Base-by-base conservation (phyloP, 2,888 invertebrate genomes). In the Drosophila putrida region DNA sequence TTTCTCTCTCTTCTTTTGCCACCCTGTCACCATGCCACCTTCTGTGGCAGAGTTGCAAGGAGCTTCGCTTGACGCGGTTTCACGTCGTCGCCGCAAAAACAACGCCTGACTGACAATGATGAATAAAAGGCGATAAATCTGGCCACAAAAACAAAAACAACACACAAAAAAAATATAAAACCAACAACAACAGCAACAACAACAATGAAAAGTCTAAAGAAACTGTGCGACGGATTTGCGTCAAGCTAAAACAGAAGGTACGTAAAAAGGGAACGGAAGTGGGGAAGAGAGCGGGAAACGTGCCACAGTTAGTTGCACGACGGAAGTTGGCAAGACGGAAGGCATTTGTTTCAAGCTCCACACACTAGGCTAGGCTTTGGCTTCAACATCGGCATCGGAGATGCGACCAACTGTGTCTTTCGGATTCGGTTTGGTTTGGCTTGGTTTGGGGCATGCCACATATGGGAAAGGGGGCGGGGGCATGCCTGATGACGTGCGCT, bases 111-210 rank as follows among this genome's bases (percentile, higher is more conserved):
- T 83, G 83, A 83, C 89, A 89, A 89, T 83, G 83, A 83, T 89
- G 89, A 80, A 83, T 89, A 84, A 89, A 87, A 80, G 81, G 75
- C 88, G 84, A 89, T 84, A 84, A 87, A 89, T 84, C 89, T 87
- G 70, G 69, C 46, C 55, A 67, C 63, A 58, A 71, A 47, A 47
- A 64, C 60, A 49, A 59, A 61, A 49, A 39, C 60, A 44, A 61
- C 13, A 47, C 6, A 11, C 55, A 41, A 46, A 50, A 20, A 47
- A 9, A 13, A 54, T 39, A 50, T 25, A 59, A 43, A 27, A 46
- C 20, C 28, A 62, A 38, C n/a, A 35, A 49, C 36, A 49, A 59
- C 36, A n/a, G 58, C 50, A 53, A 47, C 27, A 49, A 61, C 63
- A 64, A 41, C 15, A 10, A 11, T 20, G 20, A 20, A 20, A 20